These are phyloP conservation scores for Hesperia comma DNA, from an alignment of 2,888 invertebrate species.

Conservation along the genomic window DNA sequence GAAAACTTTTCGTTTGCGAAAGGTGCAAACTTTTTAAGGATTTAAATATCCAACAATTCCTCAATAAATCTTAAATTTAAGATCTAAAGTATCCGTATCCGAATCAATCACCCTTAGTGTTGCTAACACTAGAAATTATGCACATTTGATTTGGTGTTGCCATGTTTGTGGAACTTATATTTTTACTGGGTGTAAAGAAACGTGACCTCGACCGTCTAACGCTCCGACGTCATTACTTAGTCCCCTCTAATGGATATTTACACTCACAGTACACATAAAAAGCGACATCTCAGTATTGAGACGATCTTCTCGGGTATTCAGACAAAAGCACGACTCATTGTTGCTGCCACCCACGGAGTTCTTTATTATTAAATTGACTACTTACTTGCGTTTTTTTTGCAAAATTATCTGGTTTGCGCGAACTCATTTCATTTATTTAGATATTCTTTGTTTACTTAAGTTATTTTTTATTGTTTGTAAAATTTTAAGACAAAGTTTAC, in stretches of 20 bases:
- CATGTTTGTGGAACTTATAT: constrained; percentile 34
- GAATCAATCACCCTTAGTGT: no score
- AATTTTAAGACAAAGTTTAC: no score
- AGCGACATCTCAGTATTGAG: constrained; percentile 62
- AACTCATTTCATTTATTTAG: background rate
- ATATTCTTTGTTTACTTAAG: no score
- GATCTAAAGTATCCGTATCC: no score
- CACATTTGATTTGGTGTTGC: constrained; percentile 14
- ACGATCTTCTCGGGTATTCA: constrained; percentile 50
- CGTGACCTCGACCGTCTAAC: constrained; percentile 62
- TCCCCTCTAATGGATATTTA: constrained; percentile 73
- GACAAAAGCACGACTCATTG: constrained; percentile 26
- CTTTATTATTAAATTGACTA: constrained; percentile 13
- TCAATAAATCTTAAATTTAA: no score
- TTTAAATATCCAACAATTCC: no score
- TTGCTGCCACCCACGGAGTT: constrained; percentile 16
- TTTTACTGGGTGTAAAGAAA: constrained; percentile 49
- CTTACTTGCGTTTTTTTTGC: constrained; percentile 2
- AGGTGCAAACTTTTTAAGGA: no score
- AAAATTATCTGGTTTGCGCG: constrained; percentile 1
- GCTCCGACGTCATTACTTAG: constrained; percentile 66
- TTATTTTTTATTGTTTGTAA: no score
- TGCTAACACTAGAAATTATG: background rate
- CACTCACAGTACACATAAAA: constrained; percentile 68
- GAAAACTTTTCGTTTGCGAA: no score